phyloP scores from a whole-genome alignment of 2,888 invertebrate genomes.

The Drosophila pseudotalamancana region DNA sequence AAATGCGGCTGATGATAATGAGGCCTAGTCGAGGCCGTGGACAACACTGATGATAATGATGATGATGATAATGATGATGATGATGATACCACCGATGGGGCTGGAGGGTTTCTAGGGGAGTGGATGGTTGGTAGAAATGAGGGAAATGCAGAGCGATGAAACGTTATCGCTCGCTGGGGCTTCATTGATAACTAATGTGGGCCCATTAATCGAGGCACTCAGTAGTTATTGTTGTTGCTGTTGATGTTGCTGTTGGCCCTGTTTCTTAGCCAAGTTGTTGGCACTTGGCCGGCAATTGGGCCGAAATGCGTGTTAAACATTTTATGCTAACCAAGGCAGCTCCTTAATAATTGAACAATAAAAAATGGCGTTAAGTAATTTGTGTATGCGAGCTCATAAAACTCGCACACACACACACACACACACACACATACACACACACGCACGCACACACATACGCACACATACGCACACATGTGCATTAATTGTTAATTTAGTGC shows the following conservation, averaged over 20 bases:
- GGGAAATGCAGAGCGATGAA: conserved; percentile 39
- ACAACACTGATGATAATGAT: conserved; percentile 50
- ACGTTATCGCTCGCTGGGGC: conserved; percentile 77
- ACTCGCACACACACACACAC: conserved; percentile 43
- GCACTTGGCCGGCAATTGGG: conserved; percentile 27
- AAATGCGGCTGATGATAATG: conserved; percentile 45
- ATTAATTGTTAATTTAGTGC: conserved; percentile 78
- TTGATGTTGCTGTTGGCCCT: background rate
- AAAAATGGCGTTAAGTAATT: conserved; percentile 77
- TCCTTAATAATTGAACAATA: conserved; percentile 76
- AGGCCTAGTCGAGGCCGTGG: conserved; percentile 47
- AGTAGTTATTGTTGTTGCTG: conserved; percentile 26
- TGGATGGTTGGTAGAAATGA: background rate
- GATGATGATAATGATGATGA: conserved; percentile 26
- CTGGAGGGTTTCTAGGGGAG: no score
- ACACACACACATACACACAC: conserved; percentile 3
- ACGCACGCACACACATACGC: conserved; percentile 11
- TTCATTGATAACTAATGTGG: conserved; percentile 80
- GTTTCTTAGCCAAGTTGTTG: conserved; percentile 1
- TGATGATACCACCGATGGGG: no score
- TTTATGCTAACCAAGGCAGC: conserved; percentile 54
- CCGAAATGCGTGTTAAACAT: conserved; percentile 67
- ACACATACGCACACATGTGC: conserved; percentile 16
- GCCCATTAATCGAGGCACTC: conserved; percentile 72
- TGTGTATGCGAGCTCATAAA: conserved; percentile 69